A percentile compares a stretch with the other conserved stretches of the same genome.
These are phyloP conservation scores for Aphaenogaster ashmeadi DNA, from an alignment of 1,140 invertebrate genomes.

Conservation along the genomic window DNA sequence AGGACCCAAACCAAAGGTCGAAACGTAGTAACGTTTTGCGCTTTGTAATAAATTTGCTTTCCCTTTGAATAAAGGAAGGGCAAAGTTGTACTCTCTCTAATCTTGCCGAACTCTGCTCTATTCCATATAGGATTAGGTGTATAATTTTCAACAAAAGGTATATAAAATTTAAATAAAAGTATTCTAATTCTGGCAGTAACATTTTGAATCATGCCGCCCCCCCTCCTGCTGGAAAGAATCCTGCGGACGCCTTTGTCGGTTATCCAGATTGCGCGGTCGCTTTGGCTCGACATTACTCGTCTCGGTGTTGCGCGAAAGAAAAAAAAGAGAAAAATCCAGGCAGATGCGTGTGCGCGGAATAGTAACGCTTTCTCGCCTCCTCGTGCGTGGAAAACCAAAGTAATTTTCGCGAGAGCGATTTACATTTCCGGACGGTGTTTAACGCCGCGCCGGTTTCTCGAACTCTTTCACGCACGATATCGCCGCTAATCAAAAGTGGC, in stretches of 20 bases:
- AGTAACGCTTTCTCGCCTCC: constrained; percentile 59
- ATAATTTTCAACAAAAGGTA: no score
- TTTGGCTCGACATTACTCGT: not conserved
- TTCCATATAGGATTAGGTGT: no score
- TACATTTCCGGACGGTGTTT: constrained; percentile 55
- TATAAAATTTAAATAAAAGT: no score
- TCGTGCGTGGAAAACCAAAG: constrained; percentile 58
- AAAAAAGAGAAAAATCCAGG: constrained; percentile 33
- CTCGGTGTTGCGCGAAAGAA: not conserved
- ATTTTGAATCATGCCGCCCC: no score
- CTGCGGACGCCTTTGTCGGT: not conserved
- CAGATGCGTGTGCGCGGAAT: constrained; percentile 14
- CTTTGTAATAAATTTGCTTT: no score
- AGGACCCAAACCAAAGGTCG: no score
- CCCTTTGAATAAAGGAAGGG: no score
- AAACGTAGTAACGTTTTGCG: not conserved
- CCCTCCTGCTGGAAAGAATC: no score
- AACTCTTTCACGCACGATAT: constrained; percentile 41
- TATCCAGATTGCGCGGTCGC: not conserved
- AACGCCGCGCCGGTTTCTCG: constrained; percentile 27
- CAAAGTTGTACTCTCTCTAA: no score
- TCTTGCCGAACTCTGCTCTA: no score
- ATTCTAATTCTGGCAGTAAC: no score
- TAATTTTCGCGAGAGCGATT: constrained; percentile 51
- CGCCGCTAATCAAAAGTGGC: constrained; percentile 6